These are phyloP conservation scores for Pocillopora verrucosa DNA, from an alignment of 64 coral and sea anemone genomes.

Conservation along the genomic window DNA sequence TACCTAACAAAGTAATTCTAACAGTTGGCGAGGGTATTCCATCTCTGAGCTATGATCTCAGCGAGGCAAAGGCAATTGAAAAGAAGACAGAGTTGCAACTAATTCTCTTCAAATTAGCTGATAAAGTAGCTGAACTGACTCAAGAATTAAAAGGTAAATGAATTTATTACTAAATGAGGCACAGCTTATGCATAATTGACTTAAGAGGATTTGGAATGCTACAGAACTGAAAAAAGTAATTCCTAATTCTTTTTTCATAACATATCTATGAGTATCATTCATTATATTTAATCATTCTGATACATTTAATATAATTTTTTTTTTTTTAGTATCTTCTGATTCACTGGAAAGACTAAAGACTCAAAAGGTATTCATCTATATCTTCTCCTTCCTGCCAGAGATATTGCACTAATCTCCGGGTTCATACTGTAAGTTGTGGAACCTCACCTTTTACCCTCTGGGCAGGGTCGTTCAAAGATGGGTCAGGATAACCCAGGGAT, in stretches of 20 bases:
- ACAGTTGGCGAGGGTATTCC: constrained; percentile 57
- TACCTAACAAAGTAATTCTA: constrained; percentile 64
- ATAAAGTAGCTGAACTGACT: constrained; percentile 67
- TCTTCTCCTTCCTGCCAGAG: not conserved
- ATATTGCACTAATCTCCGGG: no score
- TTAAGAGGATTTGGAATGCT: no score
- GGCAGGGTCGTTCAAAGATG: no score
- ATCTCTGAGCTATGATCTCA: constrained; percentile 64
- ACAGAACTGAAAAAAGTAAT: no score
- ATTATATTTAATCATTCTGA: no score
- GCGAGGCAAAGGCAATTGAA: constrained; percentile 70
- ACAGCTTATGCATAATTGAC: not conserved
- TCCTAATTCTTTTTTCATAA: no score
- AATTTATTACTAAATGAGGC: not conserved
- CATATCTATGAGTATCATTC: no score
- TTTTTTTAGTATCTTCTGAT: constrained; percentile 60
- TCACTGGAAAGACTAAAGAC: constrained; percentile 67
- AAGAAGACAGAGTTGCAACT: constrained; percentile 77
- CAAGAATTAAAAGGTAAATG: constrained; percentile 74
- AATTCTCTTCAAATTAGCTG: constrained; percentile 78
- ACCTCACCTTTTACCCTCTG: no score
- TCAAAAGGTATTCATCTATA: constrained; percentile 48
- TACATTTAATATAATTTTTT: not conserved
- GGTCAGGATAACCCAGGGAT: no score
- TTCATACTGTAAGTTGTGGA: no score